phyloP scores from a whole-genome alignment of 2,888 invertebrate genomes.

The Pinctada fucata region DNA sequence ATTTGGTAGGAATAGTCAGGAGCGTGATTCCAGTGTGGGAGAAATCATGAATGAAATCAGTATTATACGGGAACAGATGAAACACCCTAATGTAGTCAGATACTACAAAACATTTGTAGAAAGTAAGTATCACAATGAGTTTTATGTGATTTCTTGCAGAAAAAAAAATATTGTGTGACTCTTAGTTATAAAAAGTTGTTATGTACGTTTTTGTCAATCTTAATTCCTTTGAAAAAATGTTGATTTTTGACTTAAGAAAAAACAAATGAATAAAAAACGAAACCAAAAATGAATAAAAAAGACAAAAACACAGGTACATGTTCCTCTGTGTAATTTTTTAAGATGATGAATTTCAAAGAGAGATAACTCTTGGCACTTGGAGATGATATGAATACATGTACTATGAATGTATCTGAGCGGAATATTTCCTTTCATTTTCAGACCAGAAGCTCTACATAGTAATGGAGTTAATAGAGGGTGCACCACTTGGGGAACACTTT shows the following conservation, averaged over 20 bases:
- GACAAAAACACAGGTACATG: too few relatives aligned
- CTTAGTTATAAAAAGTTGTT: too few relatives aligned
- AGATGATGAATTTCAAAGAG: too few relatives aligned
- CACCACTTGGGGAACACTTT: constrained; percentile 77
- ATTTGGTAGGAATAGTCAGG: constrained; percentile 70
- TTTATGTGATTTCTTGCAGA: neutral
- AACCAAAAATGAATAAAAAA: too few relatives aligned
- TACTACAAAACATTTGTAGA: constrained; percentile 78
- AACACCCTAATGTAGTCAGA: constrained; percentile 78
- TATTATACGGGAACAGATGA: constrained; percentile 77
- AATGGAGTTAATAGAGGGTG: constrained; percentile 78
- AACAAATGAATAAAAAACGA: too few relatives aligned
- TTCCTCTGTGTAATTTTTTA: too few relatives aligned
- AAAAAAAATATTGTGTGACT: neutral
- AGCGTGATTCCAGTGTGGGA: constrained; percentile 75
- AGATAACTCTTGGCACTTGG: too few relatives aligned
- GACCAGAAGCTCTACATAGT: constrained; percentile 77
- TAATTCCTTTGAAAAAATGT: too few relatives aligned
- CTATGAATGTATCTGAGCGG: too few relatives aligned
- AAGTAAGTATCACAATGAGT: constrained; percentile 58
- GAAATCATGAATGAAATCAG: constrained; percentile 77
- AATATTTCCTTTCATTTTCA: constrained; percentile 37
- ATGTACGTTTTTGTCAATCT: too few relatives aligned
- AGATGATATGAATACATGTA: too few relatives aligned
- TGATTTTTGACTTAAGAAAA: too few relatives aligned